Evolutionary conservation across 2,113 vertebrate genomes (phyloP).

Genomic region (Pelvicachromis taeniatus): DNA sequence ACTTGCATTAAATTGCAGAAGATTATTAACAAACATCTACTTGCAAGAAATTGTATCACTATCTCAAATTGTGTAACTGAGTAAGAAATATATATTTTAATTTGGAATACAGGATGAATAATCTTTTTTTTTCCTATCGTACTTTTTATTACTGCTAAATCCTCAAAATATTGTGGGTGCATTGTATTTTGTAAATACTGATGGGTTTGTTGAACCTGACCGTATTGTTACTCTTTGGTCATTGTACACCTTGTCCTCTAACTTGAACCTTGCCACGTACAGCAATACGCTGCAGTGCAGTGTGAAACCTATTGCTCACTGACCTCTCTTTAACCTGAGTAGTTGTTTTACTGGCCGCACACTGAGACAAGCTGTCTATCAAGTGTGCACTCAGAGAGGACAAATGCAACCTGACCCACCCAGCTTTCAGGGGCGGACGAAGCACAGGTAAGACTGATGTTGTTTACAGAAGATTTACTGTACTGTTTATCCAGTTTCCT

Average conservation of each 20-base stretch:
- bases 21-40: neutral
- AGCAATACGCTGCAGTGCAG: slow-evolving; percentile 16
- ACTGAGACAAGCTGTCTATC: slow-evolving; percentile 54
- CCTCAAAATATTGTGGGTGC: neutral
- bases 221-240: neutral
- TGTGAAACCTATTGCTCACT: slow-evolving; percentile 36
- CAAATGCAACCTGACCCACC: slow-evolving; percentile 27
- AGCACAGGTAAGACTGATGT: slow-evolving; percentile 19
- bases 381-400: slow-evolving; percentile 33
- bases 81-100: neutral
- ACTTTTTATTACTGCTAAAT: neutral
- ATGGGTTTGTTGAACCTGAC: neutral
- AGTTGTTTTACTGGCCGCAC: slow-evolving; percentile 35
- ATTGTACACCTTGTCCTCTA: neutral
- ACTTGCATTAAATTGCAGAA: neutral
- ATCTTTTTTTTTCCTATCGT: neutral
- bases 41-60: neutral
- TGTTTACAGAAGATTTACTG: slow-evolving; percentile 24
- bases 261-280: neutral
- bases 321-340: slow-evolving; percentile 54
- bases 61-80: neutral
- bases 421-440: neutral
- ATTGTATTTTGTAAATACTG: neutral
- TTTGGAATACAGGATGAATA: neutral
- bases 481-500: neutral